Evolutionary conservation across 1,140 invertebrate species (phyloP).

Genomic region (Drosophila erecta): DNA sequence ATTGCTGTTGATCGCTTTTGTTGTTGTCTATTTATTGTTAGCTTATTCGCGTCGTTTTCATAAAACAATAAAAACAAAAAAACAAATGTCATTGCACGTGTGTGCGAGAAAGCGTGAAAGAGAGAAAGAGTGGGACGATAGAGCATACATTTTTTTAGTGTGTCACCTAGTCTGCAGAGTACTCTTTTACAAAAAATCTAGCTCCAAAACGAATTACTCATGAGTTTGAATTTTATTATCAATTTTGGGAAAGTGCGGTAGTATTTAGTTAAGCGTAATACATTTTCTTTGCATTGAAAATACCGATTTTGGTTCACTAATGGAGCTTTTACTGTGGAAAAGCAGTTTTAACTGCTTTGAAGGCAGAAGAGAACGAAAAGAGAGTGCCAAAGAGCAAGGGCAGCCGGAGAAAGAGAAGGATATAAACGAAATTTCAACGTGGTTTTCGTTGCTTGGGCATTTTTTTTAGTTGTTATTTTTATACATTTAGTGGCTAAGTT

Average conservation of each 20-base stretch:
- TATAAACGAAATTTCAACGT: conserved; percentile 60
- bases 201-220: conserved; percentile 25
- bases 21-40: conserved; percentile 37
- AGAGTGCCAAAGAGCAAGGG: conserved; percentile 19
- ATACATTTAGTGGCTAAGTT: conserved; percentile 47
- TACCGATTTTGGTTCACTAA: background rate
- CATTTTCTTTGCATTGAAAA: background rate
- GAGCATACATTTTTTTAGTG: conserved; percentile 16
- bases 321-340: conserved; percentile 35
- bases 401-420: background rate
- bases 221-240: conserved; percentile 19
- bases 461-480: conserved; percentile 45
- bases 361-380: conserved; percentile 7
- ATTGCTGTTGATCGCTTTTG: conserved; percentile 36
- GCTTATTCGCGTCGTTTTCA: conserved; percentile 33
- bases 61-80: conserved; percentile 9
- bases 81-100: conserved; percentile 37
- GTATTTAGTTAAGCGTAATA: background rate
- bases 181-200: background rate
- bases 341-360: conserved; percentile 35
- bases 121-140: background rate
- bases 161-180: conserved; percentile 7
- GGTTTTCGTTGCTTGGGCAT: conserved; percentile 42
- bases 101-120: conserved; percentile 28
- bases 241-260: conserved; percentile 4